Evolutionary conservation across 2,113 vertebrate species (phyloP).

Genomic region (Jacana jacana): DNA sequence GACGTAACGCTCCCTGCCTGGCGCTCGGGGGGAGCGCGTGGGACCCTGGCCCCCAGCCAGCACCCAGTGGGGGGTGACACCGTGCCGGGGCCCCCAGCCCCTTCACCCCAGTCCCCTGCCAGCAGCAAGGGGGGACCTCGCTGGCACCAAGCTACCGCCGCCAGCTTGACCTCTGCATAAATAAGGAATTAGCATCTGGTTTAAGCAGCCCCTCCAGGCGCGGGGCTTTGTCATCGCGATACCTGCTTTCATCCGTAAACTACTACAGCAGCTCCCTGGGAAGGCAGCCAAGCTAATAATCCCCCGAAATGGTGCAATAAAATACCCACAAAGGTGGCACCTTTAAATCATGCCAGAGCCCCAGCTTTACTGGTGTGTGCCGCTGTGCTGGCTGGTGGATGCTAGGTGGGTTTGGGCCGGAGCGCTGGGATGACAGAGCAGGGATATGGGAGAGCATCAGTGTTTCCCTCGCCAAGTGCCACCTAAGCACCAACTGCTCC

Average conservation of each 20-base stretch:
- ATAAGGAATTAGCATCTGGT: constrained; percentile 29
- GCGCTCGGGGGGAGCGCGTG: not conserved
- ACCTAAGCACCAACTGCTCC: not conserved
- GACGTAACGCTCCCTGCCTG: constrained; percentile 50
- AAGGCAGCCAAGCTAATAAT: constrained; percentile 50
- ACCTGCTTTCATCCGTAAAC: constrained; percentile 6
- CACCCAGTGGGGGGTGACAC: not conserved
- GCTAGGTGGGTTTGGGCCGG: not conserved
- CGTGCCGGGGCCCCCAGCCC: not conserved
- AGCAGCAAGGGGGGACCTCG: not conserved
- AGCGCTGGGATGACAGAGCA: rapidly evolving
- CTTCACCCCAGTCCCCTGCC: not conserved
- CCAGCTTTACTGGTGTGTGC: not conserved
- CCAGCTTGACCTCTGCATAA: not conserved
- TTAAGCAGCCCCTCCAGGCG: not conserved
- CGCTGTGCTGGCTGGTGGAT: not conserved
- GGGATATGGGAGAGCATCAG: not conserved
- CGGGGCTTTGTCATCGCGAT: not conserved
- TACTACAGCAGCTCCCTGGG: not conserved
- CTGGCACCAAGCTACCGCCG: not conserved
- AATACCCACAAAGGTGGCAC: not conserved
- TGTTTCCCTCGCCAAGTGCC: not conserved
- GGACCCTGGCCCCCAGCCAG: constrained; percentile 47
- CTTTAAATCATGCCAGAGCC: not conserved
- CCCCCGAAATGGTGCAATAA: constrained; percentile 27